Evolutionary conservation across 2,113 vertebrate genomes (phyloP), one percentile per base, ranked within the genome.

Genomic region (Anas platyrhynchos): DNA sequence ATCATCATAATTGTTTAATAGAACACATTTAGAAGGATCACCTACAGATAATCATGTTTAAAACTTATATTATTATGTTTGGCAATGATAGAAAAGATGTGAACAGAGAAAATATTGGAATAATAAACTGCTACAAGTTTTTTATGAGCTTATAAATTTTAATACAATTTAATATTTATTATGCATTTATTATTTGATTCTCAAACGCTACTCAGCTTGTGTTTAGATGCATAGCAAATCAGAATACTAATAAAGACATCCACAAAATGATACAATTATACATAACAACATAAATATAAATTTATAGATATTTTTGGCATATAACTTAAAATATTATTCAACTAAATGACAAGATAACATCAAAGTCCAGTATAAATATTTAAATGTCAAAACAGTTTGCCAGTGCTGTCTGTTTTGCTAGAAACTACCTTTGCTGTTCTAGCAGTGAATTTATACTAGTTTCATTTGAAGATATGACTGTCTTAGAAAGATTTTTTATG

Each of bases 41-140:
- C 3, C 8, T 58, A 26, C 41, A 84, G 16, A 66, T 10, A 74
- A 71, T 34, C 10, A 34, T 6, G 9, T 72, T 90, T 41, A 13
- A 78, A 82, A 88, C 48, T 2, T 46, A 36, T 69, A 3, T 21
- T 74, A 18, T 31, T 55, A 72, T 27, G 12, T 54, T 54, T 83
- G 22, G 8, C 29, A 67, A 44, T 75, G 34, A 50, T 55, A 59
- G 13, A 72, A 84, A 90, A 43, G 2, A n/a, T 7, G 58, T 48
- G 20, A 79, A 48, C 4, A 41, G 38, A 74, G 78, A 62, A 58
- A 58, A 18, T 43, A 52, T 9, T 9, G 3, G 44, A 73, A 79
- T 34, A 59, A 63, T 16, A 59, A 58, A 12, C 0, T 67, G 3
- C 3, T 32, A 2, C 31, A 34, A 25, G 3, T 1, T 5, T 71